Evolutionary conservation across 2,797 vertebrate species (phyloP).

Genomic region (Amniataba percoides): DNA sequence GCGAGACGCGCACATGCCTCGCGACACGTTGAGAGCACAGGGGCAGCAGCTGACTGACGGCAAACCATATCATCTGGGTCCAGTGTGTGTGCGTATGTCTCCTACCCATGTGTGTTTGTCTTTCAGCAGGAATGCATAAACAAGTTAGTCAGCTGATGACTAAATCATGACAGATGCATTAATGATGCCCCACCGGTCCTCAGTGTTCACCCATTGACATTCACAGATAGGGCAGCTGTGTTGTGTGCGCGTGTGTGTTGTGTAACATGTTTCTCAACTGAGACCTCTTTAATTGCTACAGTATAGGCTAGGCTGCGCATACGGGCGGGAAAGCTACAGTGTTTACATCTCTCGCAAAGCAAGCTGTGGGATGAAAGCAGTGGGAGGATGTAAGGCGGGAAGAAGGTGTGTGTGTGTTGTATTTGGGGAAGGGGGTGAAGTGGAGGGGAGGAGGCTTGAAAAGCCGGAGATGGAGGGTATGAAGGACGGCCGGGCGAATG

Average conservation of each 20-base stretch:
- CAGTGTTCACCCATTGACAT: slow-evolving; percentile 71
- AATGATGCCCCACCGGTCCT: slow-evolving; percentile 69
- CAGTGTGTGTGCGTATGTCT: slow-evolving; percentile 5
- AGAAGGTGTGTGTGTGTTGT: slow-evolving; percentile 5
- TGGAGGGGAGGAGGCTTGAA: slow-evolving; percentile 32
- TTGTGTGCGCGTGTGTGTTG: slow-evolving; percentile 44
- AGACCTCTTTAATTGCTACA: slow-evolving; percentile 53
- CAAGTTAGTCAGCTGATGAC: slow-evolving; percentile 76
- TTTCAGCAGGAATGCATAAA: slow-evolving; percentile 64
- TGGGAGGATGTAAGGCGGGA: slow-evolving; percentile 13
- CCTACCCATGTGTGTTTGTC: slow-evolving; percentile 32
- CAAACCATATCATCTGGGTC: slow-evolving; percentile 35
- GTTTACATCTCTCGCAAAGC: slow-evolving; percentile 38
- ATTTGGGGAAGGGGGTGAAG: slow-evolving; percentile 17
- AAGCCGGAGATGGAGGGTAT: slow-evolving; percentile 26
- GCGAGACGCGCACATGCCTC: slow-evolving; percentile 1
- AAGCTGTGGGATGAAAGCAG: slow-evolving; percentile 3
- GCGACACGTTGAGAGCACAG: slow-evolving; percentile 1
- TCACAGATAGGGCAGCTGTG: slow-evolving; percentile 64
- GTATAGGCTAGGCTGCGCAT: slow-evolving; percentile 20
- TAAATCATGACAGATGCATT: slow-evolving; percentile 76
- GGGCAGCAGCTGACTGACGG: slow-evolving; percentile 35
- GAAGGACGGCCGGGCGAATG: slow-evolving; percentile 50
- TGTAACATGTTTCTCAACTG: slow-evolving; percentile 31
- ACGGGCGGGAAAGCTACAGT: slow-evolving; percentile 10